Evolutionary conservation across 2,113 vertebrate species (phyloP), one percentile per base, ranked within the genome.

Genomic region (Spea bombifrons): DNA sequence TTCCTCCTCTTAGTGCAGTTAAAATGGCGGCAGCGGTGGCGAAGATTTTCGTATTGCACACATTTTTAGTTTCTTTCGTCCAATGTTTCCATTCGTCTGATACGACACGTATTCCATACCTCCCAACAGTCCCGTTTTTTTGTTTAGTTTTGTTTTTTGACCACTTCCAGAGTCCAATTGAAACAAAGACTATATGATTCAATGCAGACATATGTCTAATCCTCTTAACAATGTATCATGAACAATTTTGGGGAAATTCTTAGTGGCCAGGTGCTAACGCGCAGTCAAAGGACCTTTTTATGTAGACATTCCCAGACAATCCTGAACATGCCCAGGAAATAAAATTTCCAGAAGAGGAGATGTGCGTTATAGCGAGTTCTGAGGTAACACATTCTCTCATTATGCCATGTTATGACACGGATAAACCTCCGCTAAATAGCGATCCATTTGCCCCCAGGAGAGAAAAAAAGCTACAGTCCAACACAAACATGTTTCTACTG

Each of bases 331-430:
- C 83, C 90, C 85, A 86, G 85, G 83, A 87, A 88, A 84, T 79
- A 45, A 86, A 81, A 76, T 85, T 84, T 83, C 83, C 82, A 85
- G 84, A 84, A 85, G 82, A 85, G 88, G 1, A 82, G 84, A 85
- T 78, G 84, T 75, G 80, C 86, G 81, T 85, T 82, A 83, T 81
- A 84, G 84, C 84, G 76, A 86, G 86, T 75, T 84, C 84, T 85
- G 83, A 76, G 76, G 83, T 85, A 83, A 87, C 83, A 87, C 83
- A 77, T 85, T 86, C 85, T 84, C 84, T 86, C 85, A 80, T 82
- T 84, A 85, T 88, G 85, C 89, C 84, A 78, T 92, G 89, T 90
- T 92, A 88, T 90, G 90, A 92, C 90, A 92, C 48, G 81, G 86
- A 88, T 86, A 88, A 87, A 81, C 78, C 84, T 86, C 84, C 83